Evolutionary conservation across 2,888 invertebrate species (phyloP).

Genomic region (Athripsodes cinereus): DNA sequence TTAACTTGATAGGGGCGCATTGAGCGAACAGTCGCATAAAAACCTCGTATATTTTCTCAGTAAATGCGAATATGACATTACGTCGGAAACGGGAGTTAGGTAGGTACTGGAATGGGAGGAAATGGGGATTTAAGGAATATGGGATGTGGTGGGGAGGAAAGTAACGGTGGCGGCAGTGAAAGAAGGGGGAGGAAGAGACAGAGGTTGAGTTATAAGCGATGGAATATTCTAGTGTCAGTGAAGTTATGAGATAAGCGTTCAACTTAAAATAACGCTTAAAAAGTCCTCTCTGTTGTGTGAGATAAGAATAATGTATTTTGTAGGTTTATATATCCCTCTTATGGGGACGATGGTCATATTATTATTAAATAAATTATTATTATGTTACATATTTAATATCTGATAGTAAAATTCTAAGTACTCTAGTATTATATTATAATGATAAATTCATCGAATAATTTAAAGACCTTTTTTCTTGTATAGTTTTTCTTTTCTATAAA

Average conservation of each 20-base stretch:
- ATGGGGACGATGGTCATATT: no score
- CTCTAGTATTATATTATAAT: no score
- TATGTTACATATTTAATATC: no score
- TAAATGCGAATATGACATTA: constrained; percentile 26
- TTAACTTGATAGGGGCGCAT: constrained; percentile 11
- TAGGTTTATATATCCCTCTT: background rate
- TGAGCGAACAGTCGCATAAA: constrained; percentile 17
- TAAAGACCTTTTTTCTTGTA: no score
- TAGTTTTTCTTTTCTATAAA: no score
- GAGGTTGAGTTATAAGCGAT: constrained; percentile 8
- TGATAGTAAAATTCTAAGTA: no score
- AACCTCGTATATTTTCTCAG: constrained; percentile 21
- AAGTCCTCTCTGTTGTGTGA: constrained; percentile 2
- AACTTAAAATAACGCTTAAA: constrained; percentile 15
- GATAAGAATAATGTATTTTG: constrained; percentile 6
- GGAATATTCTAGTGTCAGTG: constrained; percentile 13
- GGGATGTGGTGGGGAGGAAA: background rate
- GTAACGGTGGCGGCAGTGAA: no score
- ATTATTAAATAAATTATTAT: no score
- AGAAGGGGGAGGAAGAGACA: background rate
- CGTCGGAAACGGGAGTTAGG: constrained; percentile 15
- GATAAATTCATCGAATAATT: no score
- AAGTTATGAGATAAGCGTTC: constrained; percentile 18
- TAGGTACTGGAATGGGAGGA: background rate
- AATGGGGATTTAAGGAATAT: background rate